phyloP scores from a whole-genome alignment of 2,797 vertebrate genomes.

The Lacerta viridis region DNA sequence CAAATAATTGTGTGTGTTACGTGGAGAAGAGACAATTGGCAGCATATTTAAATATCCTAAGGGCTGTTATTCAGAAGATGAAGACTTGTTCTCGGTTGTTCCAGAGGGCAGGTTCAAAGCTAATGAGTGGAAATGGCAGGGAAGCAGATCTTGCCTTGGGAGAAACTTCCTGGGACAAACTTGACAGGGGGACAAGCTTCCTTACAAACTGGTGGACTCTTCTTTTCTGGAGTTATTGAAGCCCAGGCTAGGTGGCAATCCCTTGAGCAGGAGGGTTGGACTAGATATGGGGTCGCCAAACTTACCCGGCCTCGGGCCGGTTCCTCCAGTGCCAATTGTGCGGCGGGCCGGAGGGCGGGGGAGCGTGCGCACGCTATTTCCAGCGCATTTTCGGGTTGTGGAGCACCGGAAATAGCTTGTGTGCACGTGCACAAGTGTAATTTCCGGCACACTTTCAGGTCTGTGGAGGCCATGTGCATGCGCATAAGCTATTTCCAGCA shows the following conservation, averaged over 20 bases:
- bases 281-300: too few species aligned
- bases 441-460: too few species aligned
- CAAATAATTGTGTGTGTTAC: not conserved
- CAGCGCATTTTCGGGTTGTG: too few species aligned
- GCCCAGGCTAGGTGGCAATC: not conserved
- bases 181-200: not conserved
- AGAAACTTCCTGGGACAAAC: not conserved
- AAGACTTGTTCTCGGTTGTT: not conserved
- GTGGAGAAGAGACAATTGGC: not conserved
- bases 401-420: too few species aligned
- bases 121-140: not conserved
- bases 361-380: too few species aligned
- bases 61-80: not conserved
- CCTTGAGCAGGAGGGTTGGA: not conserved
- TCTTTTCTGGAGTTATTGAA: not conserved
- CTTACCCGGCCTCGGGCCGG: too few species aligned
- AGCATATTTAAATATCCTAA: not conserved
- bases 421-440: too few species aligned
- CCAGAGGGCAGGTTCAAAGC: not conserved
- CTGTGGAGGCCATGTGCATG: too few species aligned
- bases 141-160: not conserved
- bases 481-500: too few species aligned
- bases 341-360: too few species aligned
- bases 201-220: not conserved
- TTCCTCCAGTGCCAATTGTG: too few species aligned